phyloP scores from a whole-genome alignment of 2,888 invertebrate genomes.

The Drosophila rubida region DNA sequence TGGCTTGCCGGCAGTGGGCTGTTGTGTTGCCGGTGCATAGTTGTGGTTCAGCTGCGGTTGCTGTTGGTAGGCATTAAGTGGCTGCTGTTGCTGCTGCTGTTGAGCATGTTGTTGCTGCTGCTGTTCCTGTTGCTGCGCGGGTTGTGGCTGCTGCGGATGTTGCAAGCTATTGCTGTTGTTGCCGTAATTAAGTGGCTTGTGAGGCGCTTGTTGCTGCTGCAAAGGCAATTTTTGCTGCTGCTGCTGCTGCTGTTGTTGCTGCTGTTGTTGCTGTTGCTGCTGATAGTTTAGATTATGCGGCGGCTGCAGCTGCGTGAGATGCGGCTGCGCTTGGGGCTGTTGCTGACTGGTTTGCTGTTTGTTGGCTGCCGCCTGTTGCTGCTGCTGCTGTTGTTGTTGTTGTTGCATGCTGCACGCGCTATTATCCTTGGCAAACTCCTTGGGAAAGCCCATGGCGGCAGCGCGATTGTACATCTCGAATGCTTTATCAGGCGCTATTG shows the following conservation, averaged over 20 bases:
- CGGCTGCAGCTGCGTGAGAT: constrained; percentile 60
- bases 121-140: constrained; percentile 40
- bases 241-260: constrained; percentile 36
- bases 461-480: constrained; percentile 85
- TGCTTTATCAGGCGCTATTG: constrained; percentile 83
- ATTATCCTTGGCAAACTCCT: constrained; percentile 81
- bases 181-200: constrained; percentile 51
- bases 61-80: constrained; percentile 42
- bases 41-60: constrained; percentile 60
- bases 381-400: constrained; percentile 37
- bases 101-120: constrained; percentile 43
- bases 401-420: constrained; percentile 68
- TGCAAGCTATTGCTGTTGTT: constrained; percentile 42
- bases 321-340: constrained; percentile 64
- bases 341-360: constrained; percentile 55
- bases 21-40: constrained; percentile 31
- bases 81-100: constrained; percentile 50
- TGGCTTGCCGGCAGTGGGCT: constrained; percentile 50
- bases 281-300: constrained; percentile 57
- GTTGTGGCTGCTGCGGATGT: constrained; percentile 32
- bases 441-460: constrained; percentile 84
- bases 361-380: constrained; percentile 46
- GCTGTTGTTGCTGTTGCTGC: constrained; percentile 49
- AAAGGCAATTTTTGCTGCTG: constrained; percentile 38
- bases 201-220: constrained; percentile 57